Evolutionary conservation across 1,140 invertebrate species (phyloP).

Genomic region (Ceratitis capitata): DNA sequence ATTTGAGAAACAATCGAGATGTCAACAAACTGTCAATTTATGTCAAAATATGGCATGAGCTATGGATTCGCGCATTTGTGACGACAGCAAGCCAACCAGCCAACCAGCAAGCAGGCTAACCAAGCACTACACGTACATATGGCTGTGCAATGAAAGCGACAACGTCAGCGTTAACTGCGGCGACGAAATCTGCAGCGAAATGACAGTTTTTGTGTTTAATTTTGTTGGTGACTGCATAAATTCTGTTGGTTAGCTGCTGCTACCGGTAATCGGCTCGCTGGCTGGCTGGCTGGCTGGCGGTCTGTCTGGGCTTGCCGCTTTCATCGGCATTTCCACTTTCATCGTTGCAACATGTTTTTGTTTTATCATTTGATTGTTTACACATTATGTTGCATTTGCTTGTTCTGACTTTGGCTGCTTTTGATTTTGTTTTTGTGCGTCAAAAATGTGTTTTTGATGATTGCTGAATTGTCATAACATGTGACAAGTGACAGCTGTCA

Average conservation of each 20-base stretch:
- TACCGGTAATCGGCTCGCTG: background rate
- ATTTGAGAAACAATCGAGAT: background rate
- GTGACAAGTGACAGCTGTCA: background rate
- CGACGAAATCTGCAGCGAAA: background rate
- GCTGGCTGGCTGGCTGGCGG: background rate
- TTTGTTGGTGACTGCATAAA: background rate
- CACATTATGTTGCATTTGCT: background rate
- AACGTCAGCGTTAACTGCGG: background rate
- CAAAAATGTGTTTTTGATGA: background rate
- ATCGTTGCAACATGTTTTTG: slow-evolving; percentile 2
- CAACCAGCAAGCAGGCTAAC: too few species aligned
- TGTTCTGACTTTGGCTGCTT: too few species aligned
- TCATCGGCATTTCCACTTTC: slow-evolving; percentile 16
- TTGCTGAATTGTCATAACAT: background rate
- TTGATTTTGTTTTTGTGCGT: background rate
- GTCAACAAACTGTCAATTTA: slow-evolving; percentile 35
- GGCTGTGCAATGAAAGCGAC: background rate
- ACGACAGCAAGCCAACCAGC: background rate
- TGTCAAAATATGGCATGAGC: slow-evolving; percentile 37
- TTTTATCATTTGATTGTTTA: background rate
- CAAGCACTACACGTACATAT: too few species aligned
- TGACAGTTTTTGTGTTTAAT: background rate
- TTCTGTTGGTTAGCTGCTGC: background rate
- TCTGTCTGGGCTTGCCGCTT: background rate
- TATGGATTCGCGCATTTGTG: slow-evolving; percentile 23